Conservation (phyloP, 2,888 invertebrate species). For the Hipparchia sbordonii region DNA sequence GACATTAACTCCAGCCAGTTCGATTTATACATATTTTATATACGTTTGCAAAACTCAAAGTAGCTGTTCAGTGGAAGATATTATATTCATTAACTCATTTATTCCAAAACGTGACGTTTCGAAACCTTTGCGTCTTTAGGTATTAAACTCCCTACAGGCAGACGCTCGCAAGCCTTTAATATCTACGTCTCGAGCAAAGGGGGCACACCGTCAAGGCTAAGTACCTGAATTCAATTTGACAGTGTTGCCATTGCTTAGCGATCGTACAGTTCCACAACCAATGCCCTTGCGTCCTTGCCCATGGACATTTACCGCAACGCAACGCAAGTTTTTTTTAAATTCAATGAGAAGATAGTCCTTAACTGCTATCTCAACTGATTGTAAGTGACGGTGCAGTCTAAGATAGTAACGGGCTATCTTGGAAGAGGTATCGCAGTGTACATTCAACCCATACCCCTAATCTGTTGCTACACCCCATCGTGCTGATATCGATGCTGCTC, state of each 20-base stretch:
- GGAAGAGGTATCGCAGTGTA: too few relatives aligned
- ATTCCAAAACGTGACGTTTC: constrained; percentile 5
- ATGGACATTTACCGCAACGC: too few relatives aligned
- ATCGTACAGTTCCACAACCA: not conserved
- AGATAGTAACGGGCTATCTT: too few relatives aligned
- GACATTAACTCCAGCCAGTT: too few relatives aligned
- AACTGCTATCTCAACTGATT: too few relatives aligned
- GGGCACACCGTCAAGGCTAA: constrained; percentile 17
- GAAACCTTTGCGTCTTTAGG: constrained; percentile 18
- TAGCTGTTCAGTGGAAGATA: not conserved
- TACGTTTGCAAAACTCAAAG: not conserved
- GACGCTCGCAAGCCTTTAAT: constrained; percentile 18
- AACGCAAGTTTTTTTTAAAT: too few relatives aligned
- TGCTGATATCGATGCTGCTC: too few relatives aligned
- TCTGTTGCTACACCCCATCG: too few relatives aligned
- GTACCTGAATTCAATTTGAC: constrained; percentile 26
- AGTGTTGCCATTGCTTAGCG: not conserved
- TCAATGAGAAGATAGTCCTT: too few relatives aligned
- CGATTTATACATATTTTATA: too few relatives aligned
- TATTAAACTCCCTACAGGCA: constrained; percentile 16
- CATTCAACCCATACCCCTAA: too few relatives aligned
- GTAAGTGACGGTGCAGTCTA: too few relatives aligned
- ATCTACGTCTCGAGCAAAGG: constrained; percentile 19
- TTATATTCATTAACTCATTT: constrained; percentile 10
- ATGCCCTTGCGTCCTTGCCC: not conserved